Conservation (phyloP, 2,888 invertebrate genomes). For the Aphodius granarius region DNA sequence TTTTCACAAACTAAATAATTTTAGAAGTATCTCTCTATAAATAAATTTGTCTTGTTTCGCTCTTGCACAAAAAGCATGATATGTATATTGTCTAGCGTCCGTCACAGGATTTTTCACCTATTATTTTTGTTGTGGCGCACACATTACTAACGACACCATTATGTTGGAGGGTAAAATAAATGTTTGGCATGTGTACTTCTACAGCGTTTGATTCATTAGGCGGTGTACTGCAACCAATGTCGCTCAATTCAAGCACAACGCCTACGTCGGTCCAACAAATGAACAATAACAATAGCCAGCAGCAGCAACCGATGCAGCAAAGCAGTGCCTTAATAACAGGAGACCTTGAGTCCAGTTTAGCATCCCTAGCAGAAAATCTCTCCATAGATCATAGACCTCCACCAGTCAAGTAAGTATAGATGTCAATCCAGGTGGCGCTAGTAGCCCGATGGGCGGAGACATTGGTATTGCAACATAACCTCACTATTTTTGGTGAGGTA, state of each 20-base stretch:
- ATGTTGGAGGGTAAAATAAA: not conserved
- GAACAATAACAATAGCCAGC: conserved; percentile 34
- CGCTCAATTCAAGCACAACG: conserved; percentile 42
- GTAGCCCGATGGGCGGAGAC: too few relatives aligned
- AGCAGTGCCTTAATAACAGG: conserved; percentile 75
- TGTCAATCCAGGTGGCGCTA: too few relatives aligned
- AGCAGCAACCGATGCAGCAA: conserved; percentile 35
- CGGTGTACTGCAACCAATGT: conserved; percentile 68
- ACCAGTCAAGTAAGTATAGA: conserved; percentile 71
- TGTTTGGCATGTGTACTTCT: conserved; percentile 21
- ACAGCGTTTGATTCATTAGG: conserved; percentile 75
- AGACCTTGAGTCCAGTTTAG: conserved; percentile 91
- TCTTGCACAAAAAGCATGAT: not conserved
- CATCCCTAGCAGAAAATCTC: conserved; percentile 91
- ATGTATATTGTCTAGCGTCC: not conserved
- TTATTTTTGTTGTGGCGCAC: not conserved
- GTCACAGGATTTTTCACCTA: not conserved
- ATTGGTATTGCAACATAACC: too few relatives aligned
- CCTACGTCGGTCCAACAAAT: conserved; percentile 26
- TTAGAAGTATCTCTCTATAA: not conserved
- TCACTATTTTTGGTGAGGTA: too few relatives aligned
- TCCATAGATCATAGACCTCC: conserved; percentile 73
- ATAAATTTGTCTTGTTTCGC: not conserved
- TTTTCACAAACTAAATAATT: too few relatives aligned
- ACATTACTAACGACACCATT: not conserved